Evolutionary conservation across 2,888 invertebrate species (phyloP).

Genomic region (Acanthosepion lycidas): DNA sequence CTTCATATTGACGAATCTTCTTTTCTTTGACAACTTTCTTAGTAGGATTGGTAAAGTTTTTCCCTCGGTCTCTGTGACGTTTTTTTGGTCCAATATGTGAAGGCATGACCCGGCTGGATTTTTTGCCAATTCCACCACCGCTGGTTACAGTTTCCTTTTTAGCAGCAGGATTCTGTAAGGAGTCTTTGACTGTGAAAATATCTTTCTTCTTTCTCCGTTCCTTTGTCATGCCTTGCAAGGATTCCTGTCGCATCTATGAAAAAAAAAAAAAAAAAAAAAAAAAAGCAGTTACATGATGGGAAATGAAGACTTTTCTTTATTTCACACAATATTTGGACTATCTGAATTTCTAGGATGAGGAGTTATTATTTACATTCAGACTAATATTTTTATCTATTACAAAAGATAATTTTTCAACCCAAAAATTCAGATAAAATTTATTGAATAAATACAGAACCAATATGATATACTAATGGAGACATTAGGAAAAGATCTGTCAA

Average conservation of each 20-base stretch:
- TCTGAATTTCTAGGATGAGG: no score
- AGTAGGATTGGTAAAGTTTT: background rate
- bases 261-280: background rate
- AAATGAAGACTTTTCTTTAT: background rate
- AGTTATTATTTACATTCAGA: no score
- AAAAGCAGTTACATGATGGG: background rate
- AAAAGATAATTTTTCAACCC: no score
- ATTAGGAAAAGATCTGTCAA: no score
- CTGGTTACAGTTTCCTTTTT: background rate
- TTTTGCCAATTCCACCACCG: background rate
- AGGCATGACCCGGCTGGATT: background rate
- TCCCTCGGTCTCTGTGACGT: conserved; percentile 38
- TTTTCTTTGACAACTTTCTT: conserved; percentile 2
- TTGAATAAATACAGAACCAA: no score
- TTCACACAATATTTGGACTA: no score
- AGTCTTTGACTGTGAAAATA: background rate
- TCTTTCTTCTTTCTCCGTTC: conserved; percentile 35
- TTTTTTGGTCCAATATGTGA: conserved; percentile 41
- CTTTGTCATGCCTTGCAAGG: background rate
- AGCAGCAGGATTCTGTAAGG: background rate
- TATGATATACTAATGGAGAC: no score
- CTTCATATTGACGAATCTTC: background rate
- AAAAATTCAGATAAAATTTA: no score
- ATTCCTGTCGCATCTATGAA: background rate
- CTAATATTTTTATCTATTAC: no score